A percentile compares a stretch with the other conserved stretches of the same genome.
Evolutionary conservation across 2,113 vertebrate genomes (phyloP).

Genomic region (Taxidea taxus): DNA sequence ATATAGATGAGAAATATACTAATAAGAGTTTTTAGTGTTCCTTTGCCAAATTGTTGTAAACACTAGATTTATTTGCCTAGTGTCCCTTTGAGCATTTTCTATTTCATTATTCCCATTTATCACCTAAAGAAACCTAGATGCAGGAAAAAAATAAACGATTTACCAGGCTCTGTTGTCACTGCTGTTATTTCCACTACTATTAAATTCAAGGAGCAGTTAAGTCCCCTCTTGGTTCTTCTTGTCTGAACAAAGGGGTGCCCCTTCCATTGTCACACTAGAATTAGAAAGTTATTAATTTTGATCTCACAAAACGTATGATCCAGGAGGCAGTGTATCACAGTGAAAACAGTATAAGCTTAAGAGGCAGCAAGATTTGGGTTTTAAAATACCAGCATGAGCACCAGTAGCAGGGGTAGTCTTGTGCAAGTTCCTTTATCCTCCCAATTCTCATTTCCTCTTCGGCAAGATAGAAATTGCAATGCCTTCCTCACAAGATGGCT

Average conservation of each 20-base stretch:
- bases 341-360: background rate
- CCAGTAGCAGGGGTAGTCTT: background rate
- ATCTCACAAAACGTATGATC: background rate
- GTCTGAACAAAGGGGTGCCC: background rate
- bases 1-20: conserved; percentile 30
- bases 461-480: background rate
- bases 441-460: conserved; percentile 16
- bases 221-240: conserved; percentile 2
- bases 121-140: conserved; percentile 18
- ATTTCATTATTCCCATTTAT: conserved; percentile 30
- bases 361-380: background rate
- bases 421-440: background rate
- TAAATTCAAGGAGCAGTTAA: background rate
- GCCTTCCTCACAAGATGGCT: background rate
- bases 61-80: background rate
- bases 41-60: conserved; percentile 38
- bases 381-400: background rate
- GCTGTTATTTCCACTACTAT: background rate
- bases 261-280: background rate
- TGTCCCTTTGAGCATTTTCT: conserved; percentile 12
- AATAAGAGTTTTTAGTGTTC: conserved; percentile 20
- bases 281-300: conserved; percentile 29
- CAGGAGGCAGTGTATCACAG: background rate
- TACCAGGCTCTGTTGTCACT: background rate
- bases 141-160: background rate